Conservation (phyloP, 1,140 invertebrate genomes). For the Nasonia longicornis region DNA sequence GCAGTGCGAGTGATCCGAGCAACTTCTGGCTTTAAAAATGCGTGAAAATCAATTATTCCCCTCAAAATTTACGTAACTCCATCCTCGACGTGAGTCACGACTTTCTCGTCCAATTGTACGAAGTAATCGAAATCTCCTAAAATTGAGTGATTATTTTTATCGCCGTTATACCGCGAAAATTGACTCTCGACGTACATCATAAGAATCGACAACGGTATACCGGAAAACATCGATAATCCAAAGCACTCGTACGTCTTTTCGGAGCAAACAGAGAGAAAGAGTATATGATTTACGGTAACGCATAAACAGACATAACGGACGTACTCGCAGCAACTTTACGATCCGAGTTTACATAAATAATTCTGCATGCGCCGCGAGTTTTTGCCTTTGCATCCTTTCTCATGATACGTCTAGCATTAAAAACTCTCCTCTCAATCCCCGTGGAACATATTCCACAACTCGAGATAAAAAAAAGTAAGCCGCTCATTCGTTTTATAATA, state of each 20-base stretch:
- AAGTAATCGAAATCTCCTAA: too few relatives aligned
- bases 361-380: not conserved
- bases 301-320: conserved; percentile 8
- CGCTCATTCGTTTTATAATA: not conserved
- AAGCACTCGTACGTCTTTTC: not conserved
- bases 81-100: not conserved
- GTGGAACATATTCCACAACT: not conserved
- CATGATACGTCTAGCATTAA: not conserved
- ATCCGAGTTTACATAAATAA: conserved; percentile 29
- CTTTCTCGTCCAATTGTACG: too few relatives aligned
- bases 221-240: not conserved
- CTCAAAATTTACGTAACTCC: not conserved
- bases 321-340: conserved; percentile 19
- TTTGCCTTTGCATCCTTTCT: not conserved
- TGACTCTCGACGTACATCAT: not conserved
- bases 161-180: not conserved
- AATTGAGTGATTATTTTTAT: too few relatives aligned
- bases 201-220: too few relatives aligned
- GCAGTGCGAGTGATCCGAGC: too few relatives aligned
- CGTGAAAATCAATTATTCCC: not conserved
- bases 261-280: not conserved
- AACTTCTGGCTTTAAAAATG: too few relatives aligned
- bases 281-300: not conserved
- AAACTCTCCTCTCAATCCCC: not conserved
- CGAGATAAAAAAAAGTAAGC: not conserved